phyloP scores from a whole-genome alignment of 2,888 invertebrate genomes.

The Pyrrhia umbra region DNA sequence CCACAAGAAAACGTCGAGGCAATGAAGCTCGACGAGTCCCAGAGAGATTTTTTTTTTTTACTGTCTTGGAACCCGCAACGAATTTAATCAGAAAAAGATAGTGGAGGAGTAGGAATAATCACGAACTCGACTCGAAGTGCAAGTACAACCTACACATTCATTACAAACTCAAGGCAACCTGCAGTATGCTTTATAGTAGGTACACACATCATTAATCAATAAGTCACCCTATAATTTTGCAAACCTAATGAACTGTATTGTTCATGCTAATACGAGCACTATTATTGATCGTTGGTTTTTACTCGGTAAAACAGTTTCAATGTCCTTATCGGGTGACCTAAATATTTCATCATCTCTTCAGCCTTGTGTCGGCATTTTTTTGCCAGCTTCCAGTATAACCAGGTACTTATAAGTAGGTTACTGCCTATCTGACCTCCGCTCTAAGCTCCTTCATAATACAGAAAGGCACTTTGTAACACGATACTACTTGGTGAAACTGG shows the following conservation, averaged over 20 bases:
- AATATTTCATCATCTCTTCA: not conserved
- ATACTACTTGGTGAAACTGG: no score
- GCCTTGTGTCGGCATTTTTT: no score
- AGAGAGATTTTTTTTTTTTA: no score
- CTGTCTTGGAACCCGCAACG: no score
- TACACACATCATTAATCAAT: constrained; percentile 39
- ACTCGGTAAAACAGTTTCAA: constrained; percentile 9
- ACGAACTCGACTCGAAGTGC: not conserved
- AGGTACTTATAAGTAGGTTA: no score
- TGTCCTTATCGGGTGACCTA: constrained; percentile 28
- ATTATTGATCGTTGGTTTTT: constrained; percentile 31
- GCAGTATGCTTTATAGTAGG: constrained; percentile 5
- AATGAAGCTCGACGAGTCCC: no score
- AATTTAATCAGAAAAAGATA: no score
- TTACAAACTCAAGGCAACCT: constrained; percentile 22
- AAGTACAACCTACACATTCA: constrained; percentile 1
- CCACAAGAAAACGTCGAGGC: no score
- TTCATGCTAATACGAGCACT: constrained; percentile 22
- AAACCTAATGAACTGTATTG: constrained; percentile 36
- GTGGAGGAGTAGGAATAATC: not conserved
- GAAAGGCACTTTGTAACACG: no score
- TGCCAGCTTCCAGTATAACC: no score
- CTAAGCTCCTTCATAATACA: no score
- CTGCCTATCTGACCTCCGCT: no score
- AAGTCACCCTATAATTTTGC: constrained; percentile 28